These are phyloP conservation scores for Artemia sinica DNA, from an alignment of 2,888 invertebrate species.

Conservation along the genomic window DNA sequence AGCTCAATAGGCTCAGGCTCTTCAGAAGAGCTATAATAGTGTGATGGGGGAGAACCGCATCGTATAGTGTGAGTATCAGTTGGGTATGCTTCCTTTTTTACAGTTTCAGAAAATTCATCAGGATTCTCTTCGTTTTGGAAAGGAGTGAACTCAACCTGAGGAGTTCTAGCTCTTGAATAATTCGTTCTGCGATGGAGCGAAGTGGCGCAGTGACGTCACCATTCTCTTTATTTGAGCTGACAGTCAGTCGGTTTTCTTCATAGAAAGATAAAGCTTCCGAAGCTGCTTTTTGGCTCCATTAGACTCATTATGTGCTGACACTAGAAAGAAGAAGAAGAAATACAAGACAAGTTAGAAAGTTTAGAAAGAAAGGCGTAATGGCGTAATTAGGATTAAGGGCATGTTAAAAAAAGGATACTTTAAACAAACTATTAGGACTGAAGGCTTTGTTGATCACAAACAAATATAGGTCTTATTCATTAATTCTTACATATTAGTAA, in stretches of 20 bases:
- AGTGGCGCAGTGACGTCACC: conserved; percentile 17
- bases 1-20: conserved; percentile 71
- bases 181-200: conserved; percentile 20
- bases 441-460: too few relatives aligned
- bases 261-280: conserved; percentile 14
- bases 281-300: neutral
- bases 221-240: neutral
- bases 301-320: neutral
- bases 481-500: too few relatives aligned
- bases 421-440: too few relatives aligned
- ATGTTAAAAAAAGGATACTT: too few relatives aligned
- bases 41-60: conserved; percentile 45
- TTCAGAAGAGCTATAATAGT: conserved; percentile 58
- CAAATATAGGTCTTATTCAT: too few relatives aligned
- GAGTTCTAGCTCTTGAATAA: conserved; percentile 16
- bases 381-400: too few relatives aligned
- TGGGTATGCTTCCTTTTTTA: neutral
- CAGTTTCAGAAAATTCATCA: neutral
- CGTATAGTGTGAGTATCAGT: conserved; percentile 31
- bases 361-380: too few relatives aligned
- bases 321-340: neutral
- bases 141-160: neutral
- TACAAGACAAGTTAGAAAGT: neutral
- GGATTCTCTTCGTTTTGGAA: conserved; percentile 6
- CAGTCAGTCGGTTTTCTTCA: conserved; percentile 12